A percentile compares a stretch with the other conserved stretches of the same genome.
Conservation (phyloP, 2,888 invertebrate species). For the Sphaeridia pumilis region DNA sequence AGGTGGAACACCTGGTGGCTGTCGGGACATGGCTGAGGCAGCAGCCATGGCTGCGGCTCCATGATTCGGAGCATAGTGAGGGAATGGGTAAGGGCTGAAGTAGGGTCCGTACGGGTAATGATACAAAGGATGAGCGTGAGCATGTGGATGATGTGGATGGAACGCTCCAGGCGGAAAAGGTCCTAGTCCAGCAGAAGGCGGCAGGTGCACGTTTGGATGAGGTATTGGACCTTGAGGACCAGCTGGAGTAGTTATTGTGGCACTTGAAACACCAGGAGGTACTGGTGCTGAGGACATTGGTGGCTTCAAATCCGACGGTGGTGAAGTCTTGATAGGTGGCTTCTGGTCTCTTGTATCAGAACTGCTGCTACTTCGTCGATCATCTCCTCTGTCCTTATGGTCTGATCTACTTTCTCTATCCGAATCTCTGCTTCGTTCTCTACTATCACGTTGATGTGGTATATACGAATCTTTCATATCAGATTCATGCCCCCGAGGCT, state of each 20-base stretch:
- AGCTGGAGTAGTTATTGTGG: slow-evolving; percentile 35
- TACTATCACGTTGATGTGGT: neutral
- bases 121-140: slow-evolving; percentile 54
- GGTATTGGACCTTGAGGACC: slow-evolving; percentile 35
- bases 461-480: neutral
- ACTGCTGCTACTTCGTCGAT: slow-evolving; percentile 21
- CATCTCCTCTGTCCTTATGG: slow-evolving; percentile 12
- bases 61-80: slow-evolving; percentile 44
- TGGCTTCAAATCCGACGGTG: neutral
- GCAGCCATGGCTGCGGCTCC: slow-evolving; percentile 50
- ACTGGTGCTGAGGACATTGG: neutral
- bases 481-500: slow-evolving; percentile 6
- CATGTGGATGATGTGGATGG: slow-evolving; percentile 49
- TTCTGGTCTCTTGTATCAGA: slow-evolving; percentile 10
- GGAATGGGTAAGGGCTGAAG: slow-evolving; percentile 35
- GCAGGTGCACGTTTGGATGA: slow-evolving; percentile 49
- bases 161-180: slow-evolving; percentile 35
- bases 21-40: slow-evolving; percentile 37
- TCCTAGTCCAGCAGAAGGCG: slow-evolving; percentile 40
- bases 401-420: slow-evolving; percentile 1
- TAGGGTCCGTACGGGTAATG: slow-evolving; percentile 43
- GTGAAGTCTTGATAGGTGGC: neutral
- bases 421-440: slow-evolving; percentile 1
- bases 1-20: slow-evolving; percentile 13
- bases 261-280: slow-evolving; percentile 25